Conservation (phyloP, 2,888 invertebrate species). For the Orchesellides sinensis region DNA sequence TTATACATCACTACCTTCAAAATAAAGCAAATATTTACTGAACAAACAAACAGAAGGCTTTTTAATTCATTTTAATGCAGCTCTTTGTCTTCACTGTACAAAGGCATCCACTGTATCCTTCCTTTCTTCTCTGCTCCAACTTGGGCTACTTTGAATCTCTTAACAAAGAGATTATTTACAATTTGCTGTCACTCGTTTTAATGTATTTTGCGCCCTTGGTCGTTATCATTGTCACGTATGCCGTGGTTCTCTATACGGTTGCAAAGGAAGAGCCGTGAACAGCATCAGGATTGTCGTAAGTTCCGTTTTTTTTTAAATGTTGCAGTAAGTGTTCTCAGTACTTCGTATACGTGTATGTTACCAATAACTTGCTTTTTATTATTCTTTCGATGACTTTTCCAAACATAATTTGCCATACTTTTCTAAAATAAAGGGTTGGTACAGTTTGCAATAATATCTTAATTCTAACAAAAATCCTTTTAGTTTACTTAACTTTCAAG, state of each 20-base stretch:
- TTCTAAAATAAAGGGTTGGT: no score
- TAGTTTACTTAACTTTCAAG: no score
- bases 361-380: no score
- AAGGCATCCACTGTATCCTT: conserved; percentile 81
- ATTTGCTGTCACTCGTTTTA: conserved; percentile 83
- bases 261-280: conserved; percentile 82
- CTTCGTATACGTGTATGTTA: no score
- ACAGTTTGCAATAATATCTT: no score
- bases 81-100: conserved; percentile 86
- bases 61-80: conserved; percentile 83
- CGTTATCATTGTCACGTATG: conserved; percentile 85
- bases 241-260: conserved; percentile 86
- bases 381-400: no score
- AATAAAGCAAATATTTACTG: no score
- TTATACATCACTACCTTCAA: no score
- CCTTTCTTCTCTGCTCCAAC: conserved; percentile 87
- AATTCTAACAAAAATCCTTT: no score
- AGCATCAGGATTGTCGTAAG: conserved; percentile 68
- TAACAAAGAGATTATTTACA: conserved; percentile 84
- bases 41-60: no score
- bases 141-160: conserved; percentile 84
- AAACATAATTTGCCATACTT: no score
- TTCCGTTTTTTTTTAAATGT: not conserved
- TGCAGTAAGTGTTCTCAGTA: no score
- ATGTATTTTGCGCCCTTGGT: conserved; percentile 86